phyloP scores from a whole-genome alignment of 2,888 invertebrate genomes.

The Oscheius sp. region DNA sequence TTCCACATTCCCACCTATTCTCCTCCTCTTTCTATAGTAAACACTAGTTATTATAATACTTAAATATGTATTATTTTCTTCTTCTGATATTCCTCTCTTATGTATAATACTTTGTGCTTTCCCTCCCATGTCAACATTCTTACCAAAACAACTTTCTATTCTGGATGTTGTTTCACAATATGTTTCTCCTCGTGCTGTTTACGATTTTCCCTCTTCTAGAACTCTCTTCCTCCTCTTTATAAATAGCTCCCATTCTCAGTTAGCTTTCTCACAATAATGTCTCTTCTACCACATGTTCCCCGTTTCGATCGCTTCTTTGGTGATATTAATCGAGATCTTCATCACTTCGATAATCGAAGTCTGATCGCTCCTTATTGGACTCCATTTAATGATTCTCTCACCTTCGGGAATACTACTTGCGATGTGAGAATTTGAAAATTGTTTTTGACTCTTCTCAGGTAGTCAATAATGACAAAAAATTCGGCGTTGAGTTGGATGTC shows the following conservation, averaged over 20 bases:
- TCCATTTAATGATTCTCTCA: background rate
- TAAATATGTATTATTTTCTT: no score
- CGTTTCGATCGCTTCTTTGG: background rate
- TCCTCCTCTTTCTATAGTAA: no score
- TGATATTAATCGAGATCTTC: background rate
- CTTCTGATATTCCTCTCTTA: no score
- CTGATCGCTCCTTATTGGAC: background rate
- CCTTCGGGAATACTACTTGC: background rate
- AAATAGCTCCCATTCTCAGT: background rate
- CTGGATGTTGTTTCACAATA: background rate
- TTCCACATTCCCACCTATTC: no score
- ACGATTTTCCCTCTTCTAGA: background rate
- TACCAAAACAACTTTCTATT: no score
- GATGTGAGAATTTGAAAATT: conserved; percentile 3
- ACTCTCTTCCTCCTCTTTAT: background rate
- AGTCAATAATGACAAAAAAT: conserved; percentile 6
- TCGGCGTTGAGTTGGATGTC: conserved; percentile 9
- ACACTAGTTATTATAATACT: no score
- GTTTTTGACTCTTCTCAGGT: background rate
- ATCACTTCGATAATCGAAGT: background rate
- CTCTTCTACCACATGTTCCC: conserved; percentile 11
- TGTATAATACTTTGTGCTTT: no score
- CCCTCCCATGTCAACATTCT: no score
- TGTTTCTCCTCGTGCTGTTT: background rate
- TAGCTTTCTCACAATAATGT: background rate